Evolutionary conservation across 2,113 vertebrate species (phyloP), one percentile per base, ranked within the genome.

Genomic region (Ictalurus punctatus): DNA sequence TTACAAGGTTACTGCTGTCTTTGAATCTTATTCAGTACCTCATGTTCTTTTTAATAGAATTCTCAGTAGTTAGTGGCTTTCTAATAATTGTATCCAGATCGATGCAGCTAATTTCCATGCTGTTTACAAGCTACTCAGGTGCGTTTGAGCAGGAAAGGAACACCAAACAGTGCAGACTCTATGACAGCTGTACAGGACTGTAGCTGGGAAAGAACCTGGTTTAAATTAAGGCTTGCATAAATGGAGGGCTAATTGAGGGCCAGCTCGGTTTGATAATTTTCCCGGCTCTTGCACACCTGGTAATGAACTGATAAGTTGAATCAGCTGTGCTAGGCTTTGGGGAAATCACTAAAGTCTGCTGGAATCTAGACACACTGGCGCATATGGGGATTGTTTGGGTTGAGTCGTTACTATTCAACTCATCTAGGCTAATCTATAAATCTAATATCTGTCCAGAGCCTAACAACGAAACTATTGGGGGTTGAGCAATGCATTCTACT

Each of bases 281-380:
- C 84, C 84, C 34, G 12, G 84, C n/a, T 86, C 48, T 48, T 40
- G 40, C 84, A 86, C 84, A 86, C 84, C 84, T 76, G 84, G 84
- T 86, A 86, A 86, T 86, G 84, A 86, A 59, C 84, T 86, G 84
- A 86, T 74, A 86, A 86, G 84, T 86, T 30, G 84, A 86, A 86
- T 86, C 84, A 86, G 84, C 69, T 86, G 84, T 86, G 84, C 54
- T 40, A 40, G 54, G 13, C 2, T 52, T 52, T n/a, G n/a, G 54
- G 69, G 17, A 86, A 86, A 74, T 25, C 52, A 59, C 30, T 37
- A 37, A 76, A 44, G 30, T 74, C 67, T 86, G 54, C 63, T 30
- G 65, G 84, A 74, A 73, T 73, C 52, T 69, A 86, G 84, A 74
- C 69, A 74, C 54, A 25, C 23, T 1, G 69, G 19, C 52, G 30